These are phyloP conservation scores for Tenrec ecaudatus DNA, from an alignment of 2,113 vertebrate genomes.

Conservation along the genomic window DNA sequence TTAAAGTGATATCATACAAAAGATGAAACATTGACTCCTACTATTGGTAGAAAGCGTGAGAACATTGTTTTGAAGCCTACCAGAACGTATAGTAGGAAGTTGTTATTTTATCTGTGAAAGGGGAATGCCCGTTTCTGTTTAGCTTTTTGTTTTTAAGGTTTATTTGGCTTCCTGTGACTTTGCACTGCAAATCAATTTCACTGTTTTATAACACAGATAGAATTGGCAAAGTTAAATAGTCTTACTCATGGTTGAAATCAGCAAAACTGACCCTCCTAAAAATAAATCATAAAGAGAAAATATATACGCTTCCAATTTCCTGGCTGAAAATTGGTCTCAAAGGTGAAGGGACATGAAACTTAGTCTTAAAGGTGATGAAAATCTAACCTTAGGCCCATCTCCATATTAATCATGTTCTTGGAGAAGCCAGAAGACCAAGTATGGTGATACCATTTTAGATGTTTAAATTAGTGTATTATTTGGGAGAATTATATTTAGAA, in stretches of 20 bases:
- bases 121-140: background rate
- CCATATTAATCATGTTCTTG: constrained; percentile 19
- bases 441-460: background rate
- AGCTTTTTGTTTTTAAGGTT: background rate
- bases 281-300: background rate
- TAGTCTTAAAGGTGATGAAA: background rate
- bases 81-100: background rate
- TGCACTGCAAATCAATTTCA: constrained; percentile 9
- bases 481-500: background rate
- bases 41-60: background rate
- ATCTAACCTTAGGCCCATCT: background rate
- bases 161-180: constrained; percentile 26
- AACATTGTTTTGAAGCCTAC: background rate
- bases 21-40: background rate
- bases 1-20: background rate
- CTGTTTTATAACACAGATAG: background rate
- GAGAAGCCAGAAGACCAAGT: background rate
- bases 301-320: background rate
- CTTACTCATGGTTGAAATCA: constrained; percentile 5
- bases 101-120: constrained; percentile 28
- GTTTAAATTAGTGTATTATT: background rate
- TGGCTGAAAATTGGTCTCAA: background rate
- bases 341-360: background rate
- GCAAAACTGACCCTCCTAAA: constrained; percentile 39
- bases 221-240: background rate